Percentiles rank a stretch among this genome's conserved stretches.
These are phyloP conservation scores for Luperina testacea DNA, from an alignment of 2,888 invertebrate genomes.

Conservation along the genomic window DNA sequence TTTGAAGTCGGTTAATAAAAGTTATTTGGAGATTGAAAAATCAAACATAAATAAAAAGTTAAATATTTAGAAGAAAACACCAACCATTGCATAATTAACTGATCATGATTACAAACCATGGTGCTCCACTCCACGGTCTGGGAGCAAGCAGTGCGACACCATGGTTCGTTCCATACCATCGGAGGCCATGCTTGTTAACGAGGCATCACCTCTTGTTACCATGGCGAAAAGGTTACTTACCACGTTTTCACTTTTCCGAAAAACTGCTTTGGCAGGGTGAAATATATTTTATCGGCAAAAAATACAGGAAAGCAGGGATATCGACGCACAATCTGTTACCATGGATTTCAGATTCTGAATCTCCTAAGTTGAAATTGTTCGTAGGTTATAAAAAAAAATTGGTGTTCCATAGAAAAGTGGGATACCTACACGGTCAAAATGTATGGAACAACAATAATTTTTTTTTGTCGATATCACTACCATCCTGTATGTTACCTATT, in stretches of 20 bases:
- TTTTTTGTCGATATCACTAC: neutral
- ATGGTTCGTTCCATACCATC: slow-evolving; percentile 44
- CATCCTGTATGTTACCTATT: too few species aligned
- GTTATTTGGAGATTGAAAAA: neutral
- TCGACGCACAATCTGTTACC: too few species aligned
- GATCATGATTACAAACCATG: slow-evolving; percentile 23
- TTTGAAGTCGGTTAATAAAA: neutral
- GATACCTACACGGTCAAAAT: neutral
- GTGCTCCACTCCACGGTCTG: slow-evolving; percentile 6
- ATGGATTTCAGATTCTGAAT: too few species aligned
- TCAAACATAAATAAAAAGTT: neutral
- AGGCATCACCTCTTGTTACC: slow-evolving; percentile 10
- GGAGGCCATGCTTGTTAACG: slow-evolving; percentile 27
- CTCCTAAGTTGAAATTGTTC: too few species aligned
- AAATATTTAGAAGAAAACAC: neutral
- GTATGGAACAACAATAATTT: neutral
- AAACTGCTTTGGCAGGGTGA: neutral
- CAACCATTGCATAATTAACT: slow-evolving; percentile 18
- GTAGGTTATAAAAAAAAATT: too few species aligned
- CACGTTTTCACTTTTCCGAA: slow-evolving; percentile 51
- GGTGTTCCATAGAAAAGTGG: too few species aligned
- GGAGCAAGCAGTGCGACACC: slow-evolving; percentile 13
- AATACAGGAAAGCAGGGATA: neutral
- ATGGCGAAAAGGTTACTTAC: slow-evolving; percentile 23
- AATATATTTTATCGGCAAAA: slow-evolving; percentile 2